Base-by-base conservation (phyloP, 2,888 invertebrate species). In the Octodonta nipae region DNA sequence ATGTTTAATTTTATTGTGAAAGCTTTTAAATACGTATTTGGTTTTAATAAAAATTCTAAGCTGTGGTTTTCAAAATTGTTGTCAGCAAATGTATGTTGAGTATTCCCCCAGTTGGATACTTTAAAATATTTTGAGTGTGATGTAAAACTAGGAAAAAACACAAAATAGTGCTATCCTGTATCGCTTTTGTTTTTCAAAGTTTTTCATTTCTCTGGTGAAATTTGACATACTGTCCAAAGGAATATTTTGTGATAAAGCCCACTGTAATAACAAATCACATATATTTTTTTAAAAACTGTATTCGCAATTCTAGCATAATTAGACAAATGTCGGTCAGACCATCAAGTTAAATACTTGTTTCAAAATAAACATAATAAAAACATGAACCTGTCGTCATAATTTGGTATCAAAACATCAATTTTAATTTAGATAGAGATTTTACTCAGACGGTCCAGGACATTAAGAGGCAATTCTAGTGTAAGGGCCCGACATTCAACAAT, bases 321-420 rank as follows among this genome's bases (percentile, higher is more conserved):
- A 1, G 82, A 78, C 12, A 81, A 63, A 40, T 63, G 59, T 86
- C 85, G 27, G 79, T 79, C 15, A 67, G 55, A 26, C 70, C 77
- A 55, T 86, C 83, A 12, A 85, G 56, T 0, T 78, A 48, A 81
- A 78, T 13, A 81, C 61, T 38, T 79, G 61, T 63, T 85, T 86
- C 17, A 85, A 47, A 2, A 70, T 66, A 28, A 82, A 70, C 3
- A 85, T 52, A 38, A 85, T 70, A 78, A 75, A 22, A 75, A 67
- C 70, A 85, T 75, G 0, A 73, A 70, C 31, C 73, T 63, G 1
- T 66, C 73, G 62, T 84, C 84, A 50, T 74, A 82, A 46, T 74
- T 72, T 0, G 80, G 79, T 44, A 70, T 42, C 8, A 28, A 36
- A 4, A 13, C 10, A 10, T 13, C 47, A 10, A 40, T 32, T 6